Conservation (phyloP, 1,140 invertebrate species). For the Aphaenogaster floridana region DNA sequence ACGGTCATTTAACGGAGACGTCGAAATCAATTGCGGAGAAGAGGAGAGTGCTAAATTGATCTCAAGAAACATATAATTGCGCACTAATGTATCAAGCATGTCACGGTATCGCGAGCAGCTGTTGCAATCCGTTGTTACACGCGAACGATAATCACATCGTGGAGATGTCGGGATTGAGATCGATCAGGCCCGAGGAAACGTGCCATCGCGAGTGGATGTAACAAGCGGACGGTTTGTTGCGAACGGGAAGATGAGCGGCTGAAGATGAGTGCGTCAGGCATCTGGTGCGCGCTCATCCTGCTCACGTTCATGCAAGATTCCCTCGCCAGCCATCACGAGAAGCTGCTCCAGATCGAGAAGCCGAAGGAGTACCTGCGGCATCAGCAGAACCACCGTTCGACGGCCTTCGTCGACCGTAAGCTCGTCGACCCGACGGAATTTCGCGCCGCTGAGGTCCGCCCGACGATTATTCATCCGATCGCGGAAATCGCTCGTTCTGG, state of each 20-base stretch:
- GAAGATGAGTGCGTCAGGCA: slow-evolving; percentile 69
- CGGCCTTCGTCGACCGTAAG: slow-evolving; percentile 81
- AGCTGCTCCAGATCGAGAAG: slow-evolving; percentile 73
- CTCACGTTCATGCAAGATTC: slow-evolving; percentile 63
- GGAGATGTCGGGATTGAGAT: slow-evolving; percentile 41
- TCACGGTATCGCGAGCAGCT: background rate
- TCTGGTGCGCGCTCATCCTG: slow-evolving; percentile 67
- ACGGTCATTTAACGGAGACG: background rate
- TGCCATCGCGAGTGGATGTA: slow-evolving; percentile 14
- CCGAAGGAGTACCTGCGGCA: slow-evolving; percentile 79
- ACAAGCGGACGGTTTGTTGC: slow-evolving; percentile 38
- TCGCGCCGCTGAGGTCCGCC: slow-evolving; percentile 26
- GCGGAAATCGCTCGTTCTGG: background rate
- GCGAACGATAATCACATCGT: background rate
- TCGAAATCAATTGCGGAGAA: background rate
- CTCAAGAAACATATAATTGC: slow-evolving; percentile 24
- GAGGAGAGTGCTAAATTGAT: slow-evolving; percentile 11
- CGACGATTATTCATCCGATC: slow-evolving; percentile 31
- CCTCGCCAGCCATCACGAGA: slow-evolving; percentile 53
- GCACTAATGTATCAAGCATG: background rate
- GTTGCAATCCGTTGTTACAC: background rate
- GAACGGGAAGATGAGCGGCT: slow-evolving; percentile 55
- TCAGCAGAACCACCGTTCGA: slow-evolving; percentile 81
- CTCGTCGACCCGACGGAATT: slow-evolving; percentile 65
- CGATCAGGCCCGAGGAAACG: background rate